Evolutionary conservation across 2,888 invertebrate genomes (phyloP).

Genomic region (Pandemis cinnamomeana): DNA sequence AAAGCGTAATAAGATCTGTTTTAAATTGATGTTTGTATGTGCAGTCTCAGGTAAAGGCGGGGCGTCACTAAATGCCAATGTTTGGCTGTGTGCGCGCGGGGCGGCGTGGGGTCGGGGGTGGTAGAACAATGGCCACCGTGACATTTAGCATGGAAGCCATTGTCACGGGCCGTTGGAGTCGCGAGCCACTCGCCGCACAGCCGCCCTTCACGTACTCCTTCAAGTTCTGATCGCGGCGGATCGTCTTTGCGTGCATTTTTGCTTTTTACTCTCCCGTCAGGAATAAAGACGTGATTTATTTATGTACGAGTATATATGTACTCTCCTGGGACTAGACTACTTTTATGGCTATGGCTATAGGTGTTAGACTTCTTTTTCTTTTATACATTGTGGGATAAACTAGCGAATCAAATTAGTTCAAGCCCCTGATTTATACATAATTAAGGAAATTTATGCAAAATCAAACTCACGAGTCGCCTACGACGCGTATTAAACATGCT

Average conservation of each 20-base stretch:
- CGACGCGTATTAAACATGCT: conserved; percentile 33
- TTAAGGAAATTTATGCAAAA: conserved; percentile 33
- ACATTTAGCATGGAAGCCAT: conserved; percentile 84
- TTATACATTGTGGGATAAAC: not conserved
- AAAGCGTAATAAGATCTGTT: not conserved
- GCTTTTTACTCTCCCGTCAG: not conserved
- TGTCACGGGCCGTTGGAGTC: conserved; percentile 80
- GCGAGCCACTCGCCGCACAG: conserved; percentile 73
- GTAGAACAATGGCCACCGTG: conserved; percentile 83
- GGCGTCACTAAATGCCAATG: conserved; percentile 76
- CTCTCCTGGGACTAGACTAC: not conserved
- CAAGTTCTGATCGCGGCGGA: conserved; percentile 61
- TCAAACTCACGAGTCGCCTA: conserved; percentile 30
- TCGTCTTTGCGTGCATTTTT: conserved; percentile 39
- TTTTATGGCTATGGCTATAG: not conserved
- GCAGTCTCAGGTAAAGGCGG: conserved; percentile 63
- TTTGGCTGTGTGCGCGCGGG: conserved; percentile 58
- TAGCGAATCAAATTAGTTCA: conserved; percentile 17
- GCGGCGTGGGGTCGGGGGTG: conserved; percentile 54
- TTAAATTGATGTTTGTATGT: conserved; percentile 67
- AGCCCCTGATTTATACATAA: conserved; percentile 22
- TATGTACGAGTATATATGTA: too few species aligned
- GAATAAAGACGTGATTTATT: too few species aligned
- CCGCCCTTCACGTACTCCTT: conserved; percentile 69
- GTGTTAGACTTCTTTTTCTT: not conserved